Evolutionary conservation across 2,113 vertebrate genomes (phyloP), one percentile per base, ranked within the genome.

Genomic region (Etia nguti): DNA sequence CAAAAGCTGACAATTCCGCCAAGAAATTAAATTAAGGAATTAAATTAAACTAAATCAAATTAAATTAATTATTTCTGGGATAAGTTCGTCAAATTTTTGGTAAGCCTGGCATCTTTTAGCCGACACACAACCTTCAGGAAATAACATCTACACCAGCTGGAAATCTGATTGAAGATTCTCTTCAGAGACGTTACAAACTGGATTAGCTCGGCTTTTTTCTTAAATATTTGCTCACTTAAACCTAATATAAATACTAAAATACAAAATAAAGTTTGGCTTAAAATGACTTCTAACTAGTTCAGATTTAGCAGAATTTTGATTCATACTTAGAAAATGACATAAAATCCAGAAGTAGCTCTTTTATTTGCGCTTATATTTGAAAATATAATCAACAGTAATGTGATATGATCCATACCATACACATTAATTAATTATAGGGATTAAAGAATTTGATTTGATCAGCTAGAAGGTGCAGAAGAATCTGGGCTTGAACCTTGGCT

Each of bases 391-490:
- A 62, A 62, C 59, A 1, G 62, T 22, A 41, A 70, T 43, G 22
- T 0, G n/a, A 6, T 70, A 6, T 24, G 65, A 24, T 43, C 20
- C 36, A 24, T 43, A 43, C 36, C 15, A 11, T 0, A 24, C 13
- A 36, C 60, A 65, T n/a, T 38, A 11, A 70, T 70, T 70, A 24
- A 70, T 70, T 70, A 24, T 41, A 43, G 36, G 65, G 65, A 70
- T 5, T 24, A 70, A 70, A 43, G 3, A 70, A 68, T 24, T 15
- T 1, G n/a, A 70, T 15, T 70, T 41, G 22, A 46, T 73, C 13
- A 10, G 22, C 68, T 26, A 16, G 41, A 73, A 46, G 22, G 38
- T 73, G 38, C n/a, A 73, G n/a, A 24, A 26, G 22, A 46, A 26
- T 24, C 22, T 73, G 65, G 5, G 38, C 3, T 24, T 70, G 65